phyloP scores from a whole-genome alignment of 2,888 invertebrate genomes.

The Oscheius onirici region DNA sequence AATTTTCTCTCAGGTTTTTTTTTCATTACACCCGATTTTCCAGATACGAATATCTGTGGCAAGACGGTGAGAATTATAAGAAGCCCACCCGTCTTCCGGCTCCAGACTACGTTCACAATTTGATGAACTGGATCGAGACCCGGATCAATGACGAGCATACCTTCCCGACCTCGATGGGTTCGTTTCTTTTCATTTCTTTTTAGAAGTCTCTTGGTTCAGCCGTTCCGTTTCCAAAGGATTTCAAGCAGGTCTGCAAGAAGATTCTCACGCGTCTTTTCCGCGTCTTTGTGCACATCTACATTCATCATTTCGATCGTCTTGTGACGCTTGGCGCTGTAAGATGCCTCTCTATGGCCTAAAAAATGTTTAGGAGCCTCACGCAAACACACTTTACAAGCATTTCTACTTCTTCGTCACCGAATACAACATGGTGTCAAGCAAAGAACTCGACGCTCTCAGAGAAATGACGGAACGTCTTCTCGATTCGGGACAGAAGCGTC shows the following conservation, averaged over 20 bases:
- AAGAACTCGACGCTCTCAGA: constrained; percentile 84
- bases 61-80: constrained; percentile 81
- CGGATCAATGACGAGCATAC: constrained; percentile 88
- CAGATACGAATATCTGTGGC: constrained; percentile 88
- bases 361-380: constrained; percentile 84
- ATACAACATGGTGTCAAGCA: constrained; percentile 83
- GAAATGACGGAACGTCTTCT: constrained; percentile 63
- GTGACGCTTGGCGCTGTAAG: constrained; percentile 85
- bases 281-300: constrained; percentile 92
- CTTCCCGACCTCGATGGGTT: constrained; percentile 84
- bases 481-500: constrained; percentile 33
- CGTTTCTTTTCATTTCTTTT: constrained; percentile 41
- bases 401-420: constrained; percentile 91
- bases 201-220: constrained; percentile 76
- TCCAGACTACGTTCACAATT: constrained; percentile 80
- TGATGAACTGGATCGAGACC: constrained; percentile 84
- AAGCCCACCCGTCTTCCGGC: constrained; percentile 84
- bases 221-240: constrained; percentile 87
- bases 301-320: constrained; percentile 90
- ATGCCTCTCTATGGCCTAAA: neutral
- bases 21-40: constrained; percentile 27
- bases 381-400: constrained; percentile 92
- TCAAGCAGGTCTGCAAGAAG: constrained; percentile 83
- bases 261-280: constrained; percentile 87
- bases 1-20: too few species aligned